Evolutionary conservation across 1,140 invertebrate genomes (phyloP).

Genomic region (Listronotus oregonensis): DNA sequence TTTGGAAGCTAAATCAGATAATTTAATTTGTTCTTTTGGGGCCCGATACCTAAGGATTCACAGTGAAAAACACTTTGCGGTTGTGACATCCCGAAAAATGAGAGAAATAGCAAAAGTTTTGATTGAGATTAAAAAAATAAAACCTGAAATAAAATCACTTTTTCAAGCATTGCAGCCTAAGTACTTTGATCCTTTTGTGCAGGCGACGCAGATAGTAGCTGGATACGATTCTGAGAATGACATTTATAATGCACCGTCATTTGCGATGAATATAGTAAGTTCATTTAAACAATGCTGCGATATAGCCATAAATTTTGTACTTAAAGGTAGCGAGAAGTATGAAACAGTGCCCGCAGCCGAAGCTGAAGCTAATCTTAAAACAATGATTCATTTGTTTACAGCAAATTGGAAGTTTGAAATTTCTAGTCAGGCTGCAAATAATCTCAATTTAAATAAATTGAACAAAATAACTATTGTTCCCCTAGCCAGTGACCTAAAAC

Average conservation of each 20-base stretch:
- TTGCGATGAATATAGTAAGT: slow-evolving; percentile 37
- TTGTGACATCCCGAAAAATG: too few species aligned
- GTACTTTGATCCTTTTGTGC: slow-evolving; percentile 38
- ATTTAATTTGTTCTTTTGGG: too few species aligned
- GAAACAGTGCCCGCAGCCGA: slow-evolving; percentile 18
- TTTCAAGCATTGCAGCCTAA: slow-evolving; percentile 38
- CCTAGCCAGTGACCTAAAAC: slow-evolving; percentile 40
- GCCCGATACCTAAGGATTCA: too few species aligned
- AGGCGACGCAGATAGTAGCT: slow-evolving; percentile 29
- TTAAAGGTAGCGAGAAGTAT: slow-evolving; percentile 10
- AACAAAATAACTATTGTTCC: slow-evolving; percentile 43
- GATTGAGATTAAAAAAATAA: too few species aligned
- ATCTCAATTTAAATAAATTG: slow-evolving; percentile 40
- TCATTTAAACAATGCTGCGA: slow-evolving; percentile 35
- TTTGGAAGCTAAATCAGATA: too few species aligned
- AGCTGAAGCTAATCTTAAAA: slow-evolving; percentile 44
- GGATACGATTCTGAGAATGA: slow-evolving; percentile 26
- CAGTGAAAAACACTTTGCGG: too few species aligned
- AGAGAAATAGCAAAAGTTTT: too few species aligned
- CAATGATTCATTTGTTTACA: slow-evolving; percentile 22
- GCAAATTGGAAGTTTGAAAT: slow-evolving; percentile 35
- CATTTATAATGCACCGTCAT: slow-evolving; percentile 23
- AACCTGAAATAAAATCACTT: too few species aligned
- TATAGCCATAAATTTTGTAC: slow-evolving; percentile 29
- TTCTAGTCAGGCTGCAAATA: slow-evolving; percentile 40